Evolutionary conservation across 2,888 invertebrate genomes (phyloP).

Genomic region (Orchestes rusci): DNA sequence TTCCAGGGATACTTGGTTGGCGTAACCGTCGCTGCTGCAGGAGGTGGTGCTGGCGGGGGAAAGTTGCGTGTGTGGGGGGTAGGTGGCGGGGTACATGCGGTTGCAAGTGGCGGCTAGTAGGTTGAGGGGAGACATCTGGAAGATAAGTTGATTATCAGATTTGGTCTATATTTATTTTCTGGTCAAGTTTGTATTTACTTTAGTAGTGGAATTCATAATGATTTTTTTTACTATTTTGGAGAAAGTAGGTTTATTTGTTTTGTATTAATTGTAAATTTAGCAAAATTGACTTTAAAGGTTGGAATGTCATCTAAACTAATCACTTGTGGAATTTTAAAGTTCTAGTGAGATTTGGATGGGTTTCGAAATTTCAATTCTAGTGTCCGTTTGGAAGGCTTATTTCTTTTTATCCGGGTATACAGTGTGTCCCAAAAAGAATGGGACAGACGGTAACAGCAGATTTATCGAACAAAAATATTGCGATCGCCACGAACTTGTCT

Average conservation of each 20-base stretch:
- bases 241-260: too few species aligned
- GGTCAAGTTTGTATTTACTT: background rate
- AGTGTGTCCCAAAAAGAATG: too few species aligned
- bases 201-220: background rate
- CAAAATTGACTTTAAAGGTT: background rate
- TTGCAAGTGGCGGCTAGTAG: conserved; percentile 40
- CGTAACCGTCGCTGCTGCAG: conserved; percentile 39
- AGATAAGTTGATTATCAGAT: conserved; percentile 13
- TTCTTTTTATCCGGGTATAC: too few species aligned
- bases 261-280: background rate
- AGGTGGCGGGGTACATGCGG: conserved; percentile 34
- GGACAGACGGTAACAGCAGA: too few species aligned
- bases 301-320: too few species aligned
- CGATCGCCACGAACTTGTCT: too few species aligned
- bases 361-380: too few species aligned
- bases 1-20: conserved; percentile 38
- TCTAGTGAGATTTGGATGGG: too few species aligned
- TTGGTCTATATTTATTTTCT: background rate
- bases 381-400: too few species aligned
- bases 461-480: too few species aligned
- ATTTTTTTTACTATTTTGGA: background rate
- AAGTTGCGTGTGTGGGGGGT: conserved; percentile 34
- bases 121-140: conserved; percentile 41
- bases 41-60: conserved; percentile 40
- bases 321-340: too few species aligned